Percentiles rank a stretch among this genome's conserved stretches.
Evolutionary conservation across 2,797 vertebrate genomes (phyloP).

Genomic region (Centropyge bicolor): DNA sequence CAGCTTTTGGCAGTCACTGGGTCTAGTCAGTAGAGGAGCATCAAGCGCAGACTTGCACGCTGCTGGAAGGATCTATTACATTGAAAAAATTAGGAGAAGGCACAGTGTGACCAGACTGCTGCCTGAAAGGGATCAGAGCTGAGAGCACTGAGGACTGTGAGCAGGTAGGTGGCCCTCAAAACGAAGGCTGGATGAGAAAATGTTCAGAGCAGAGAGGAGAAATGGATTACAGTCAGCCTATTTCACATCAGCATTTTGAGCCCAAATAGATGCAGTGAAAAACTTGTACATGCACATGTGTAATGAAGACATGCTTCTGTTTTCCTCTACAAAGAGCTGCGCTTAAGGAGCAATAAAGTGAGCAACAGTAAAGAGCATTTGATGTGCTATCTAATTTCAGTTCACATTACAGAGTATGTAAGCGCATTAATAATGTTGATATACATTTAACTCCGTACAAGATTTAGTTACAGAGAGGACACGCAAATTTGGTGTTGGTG

Average conservation of each 20-base stretch:
- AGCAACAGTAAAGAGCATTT: constrained; percentile 8
- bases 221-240: constrained; percentile 27
- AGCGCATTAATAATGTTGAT: constrained; percentile 42
- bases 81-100: constrained; percentile 74
- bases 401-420: constrained; percentile 42
- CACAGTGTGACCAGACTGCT: constrained; percentile 76
- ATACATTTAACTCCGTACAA: constrained; percentile 41
- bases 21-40: constrained; percentile 70
- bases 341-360: constrained; percentile 20
- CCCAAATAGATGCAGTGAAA: constrained; percentile 20
- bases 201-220: constrained; percentile 36
- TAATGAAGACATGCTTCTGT: constrained; percentile 6
- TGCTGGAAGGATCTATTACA: constrained; percentile 85
- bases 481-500: constrained; percentile 48
- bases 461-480: constrained; percentile 50
- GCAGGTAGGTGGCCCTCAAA: constrained; percentile 82
- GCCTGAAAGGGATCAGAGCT: constrained; percentile 73
- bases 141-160: constrained; percentile 72
- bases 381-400: constrained; percentile 43
- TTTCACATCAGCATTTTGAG: constrained; percentile 12
- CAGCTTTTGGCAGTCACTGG: constrained; percentile 77
- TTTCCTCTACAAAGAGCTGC: constrained; percentile 11
- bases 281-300: neutral
- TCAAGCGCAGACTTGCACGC: constrained; percentile 63
- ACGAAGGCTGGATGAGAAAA: constrained; percentile 42